Evolutionary conservation across 2,888 invertebrate species (phyloP).

Genomic region (Hedya salicella): DNA sequence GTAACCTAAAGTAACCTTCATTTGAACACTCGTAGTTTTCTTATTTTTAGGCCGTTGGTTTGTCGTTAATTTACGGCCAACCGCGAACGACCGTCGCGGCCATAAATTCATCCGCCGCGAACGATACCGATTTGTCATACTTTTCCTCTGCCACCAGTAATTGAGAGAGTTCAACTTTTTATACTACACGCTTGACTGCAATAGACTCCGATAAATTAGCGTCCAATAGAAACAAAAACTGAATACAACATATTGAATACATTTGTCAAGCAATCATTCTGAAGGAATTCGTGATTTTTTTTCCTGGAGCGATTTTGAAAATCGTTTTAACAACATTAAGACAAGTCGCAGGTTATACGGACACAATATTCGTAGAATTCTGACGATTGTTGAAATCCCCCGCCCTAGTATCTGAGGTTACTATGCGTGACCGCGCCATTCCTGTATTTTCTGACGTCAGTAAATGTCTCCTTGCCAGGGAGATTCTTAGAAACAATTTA

Average conservation of each 20-base stretch:
- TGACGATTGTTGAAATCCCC: constrained; percentile 13
- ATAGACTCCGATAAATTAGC: constrained; percentile 8
- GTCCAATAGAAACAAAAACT: neutral
- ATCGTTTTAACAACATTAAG: constrained; percentile 5
- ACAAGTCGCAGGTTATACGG: constrained; percentile 7
- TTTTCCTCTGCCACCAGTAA: constrained; percentile 59
- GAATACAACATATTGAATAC: neutral
- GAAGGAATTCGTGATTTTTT: neutral
- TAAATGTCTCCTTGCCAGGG: constrained; percentile 20
- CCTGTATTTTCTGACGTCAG: constrained; percentile 23
- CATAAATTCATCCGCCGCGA: constrained; percentile 57
- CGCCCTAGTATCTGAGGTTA: constrained; percentile 20
- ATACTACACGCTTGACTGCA: constrained; percentile 16
- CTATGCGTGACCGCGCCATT: constrained; percentile 20
- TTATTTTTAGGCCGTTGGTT: constrained; percentile 51
- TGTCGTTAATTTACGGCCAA: constrained; percentile 57
- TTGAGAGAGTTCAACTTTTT: constrained; percentile 40
- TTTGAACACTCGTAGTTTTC: constrained; percentile 18
- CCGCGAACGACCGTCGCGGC: constrained; percentile 53
- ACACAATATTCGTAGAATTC: constrained; percentile 11
- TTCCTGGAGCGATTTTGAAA: neutral
- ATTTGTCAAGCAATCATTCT: neutral
- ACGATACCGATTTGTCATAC: constrained; percentile 72
- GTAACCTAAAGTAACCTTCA: constrained; percentile 4
- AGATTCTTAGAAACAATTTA: constrained; percentile 25